These are phyloP conservation scores for Brachyalestes nurse DNA, from an alignment of 2,797 vertebrate genomes.

Conservation along the genomic window DNA sequence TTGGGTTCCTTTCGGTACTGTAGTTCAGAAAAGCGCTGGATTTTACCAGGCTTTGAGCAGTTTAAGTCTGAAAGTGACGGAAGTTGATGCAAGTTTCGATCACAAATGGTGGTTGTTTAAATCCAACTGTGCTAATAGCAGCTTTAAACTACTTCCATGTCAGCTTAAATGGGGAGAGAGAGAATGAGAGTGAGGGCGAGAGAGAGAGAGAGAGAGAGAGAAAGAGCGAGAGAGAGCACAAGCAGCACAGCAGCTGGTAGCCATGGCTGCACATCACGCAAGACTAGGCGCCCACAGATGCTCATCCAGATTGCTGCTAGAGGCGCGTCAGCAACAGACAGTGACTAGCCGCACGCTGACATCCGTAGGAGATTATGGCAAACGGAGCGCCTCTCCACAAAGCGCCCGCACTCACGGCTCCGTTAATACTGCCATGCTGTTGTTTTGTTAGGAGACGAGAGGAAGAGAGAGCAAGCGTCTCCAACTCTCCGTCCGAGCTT, in stretches of 20 bases:
- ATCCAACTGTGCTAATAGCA: conserved; percentile 43
- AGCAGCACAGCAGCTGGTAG: conserved; percentile 62
- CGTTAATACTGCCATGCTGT: conserved; percentile 63
- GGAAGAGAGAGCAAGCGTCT: conserved; percentile 52
- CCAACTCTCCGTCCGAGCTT: conserved; percentile 53
- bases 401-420: conserved; percentile 55
- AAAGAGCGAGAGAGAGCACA: conserved; percentile 34
- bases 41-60: background rate
- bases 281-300: conserved; percentile 64
- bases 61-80: conserved; percentile 17
- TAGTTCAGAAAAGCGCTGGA: background rate
- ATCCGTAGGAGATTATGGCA: conserved; percentile 65
- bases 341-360: conserved; percentile 59
- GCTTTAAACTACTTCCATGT: conserved; percentile 40
- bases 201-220: background rate
- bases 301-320: conserved; percentile 66
- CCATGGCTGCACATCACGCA: conserved; percentile 59
- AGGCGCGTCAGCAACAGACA: conserved; percentile 63
- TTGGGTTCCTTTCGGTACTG: background rate
- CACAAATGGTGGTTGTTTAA: conserved; percentile 29
- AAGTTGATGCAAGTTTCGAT: conserved; percentile 18
- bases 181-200: conserved; percentile 22
- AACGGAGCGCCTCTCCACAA: conserved; percentile 58
- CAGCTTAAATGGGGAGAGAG: conserved; percentile 44
- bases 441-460: conserved; percentile 56